A percentile compares a stretch with the other conserved stretches of the same genome.
Evolutionary conservation across 2,797 vertebrate species (phyloP).

Genomic region (Molothrus ater): DNA sequence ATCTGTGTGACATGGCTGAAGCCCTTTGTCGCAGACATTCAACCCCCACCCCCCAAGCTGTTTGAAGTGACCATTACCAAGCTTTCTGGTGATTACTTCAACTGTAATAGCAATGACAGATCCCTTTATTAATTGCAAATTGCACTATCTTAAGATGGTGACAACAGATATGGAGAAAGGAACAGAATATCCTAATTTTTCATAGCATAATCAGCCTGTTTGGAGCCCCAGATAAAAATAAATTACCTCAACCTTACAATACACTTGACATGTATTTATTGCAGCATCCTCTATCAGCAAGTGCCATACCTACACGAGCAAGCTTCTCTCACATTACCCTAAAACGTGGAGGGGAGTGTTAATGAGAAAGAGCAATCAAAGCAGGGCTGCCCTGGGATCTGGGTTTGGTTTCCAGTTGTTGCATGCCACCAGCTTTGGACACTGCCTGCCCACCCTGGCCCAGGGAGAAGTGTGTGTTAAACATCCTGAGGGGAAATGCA

Average conservation of each 20-base stretch:
- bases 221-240: constrained; percentile 44
- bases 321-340: not conserved
- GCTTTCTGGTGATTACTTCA: constrained; percentile 1
- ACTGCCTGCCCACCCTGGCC: not conserved
- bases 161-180: constrained; percentile 48
- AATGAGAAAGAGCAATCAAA: not conserved
- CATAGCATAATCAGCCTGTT: constrained; percentile 38
- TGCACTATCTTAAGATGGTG: constrained; percentile 52
- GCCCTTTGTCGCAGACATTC: not conserved
- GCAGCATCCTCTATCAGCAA: constrained; percentile 30
- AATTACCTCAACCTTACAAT: constrained; percentile 33
- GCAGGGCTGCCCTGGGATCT: not conserved
- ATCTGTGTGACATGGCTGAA: not conserved
- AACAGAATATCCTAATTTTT: constrained; percentile 63
- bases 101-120: constrained; percentile 21
- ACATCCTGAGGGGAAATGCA: not conserved
- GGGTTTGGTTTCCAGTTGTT: not conserved
- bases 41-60: not conserved
- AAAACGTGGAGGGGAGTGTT: not conserved
- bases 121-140: constrained; percentile 55
- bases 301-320: not conserved
- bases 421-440: fast-evolving
- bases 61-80: not conserved
- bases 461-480: not conserved
- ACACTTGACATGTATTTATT: constrained; percentile 33